Percentiles rank a stretch among this genome's conserved stretches.
Evolutionary conservation across 2,888 invertebrate species (phyloP).

Genomic region (Eulithis prunata): DNA sequence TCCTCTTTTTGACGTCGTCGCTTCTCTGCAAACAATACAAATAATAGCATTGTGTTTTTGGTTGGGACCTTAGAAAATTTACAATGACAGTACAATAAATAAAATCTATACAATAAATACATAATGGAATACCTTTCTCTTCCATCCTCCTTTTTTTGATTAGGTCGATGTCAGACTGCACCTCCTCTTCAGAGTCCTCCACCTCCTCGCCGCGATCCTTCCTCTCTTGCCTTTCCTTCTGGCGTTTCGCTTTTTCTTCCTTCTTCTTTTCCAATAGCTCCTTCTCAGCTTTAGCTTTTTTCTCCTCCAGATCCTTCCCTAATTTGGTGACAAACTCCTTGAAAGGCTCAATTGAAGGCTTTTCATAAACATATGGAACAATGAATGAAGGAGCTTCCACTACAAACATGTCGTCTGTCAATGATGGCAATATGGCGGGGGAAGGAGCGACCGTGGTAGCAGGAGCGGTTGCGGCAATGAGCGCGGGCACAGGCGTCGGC

Average conservation of each 20-base stretch:
- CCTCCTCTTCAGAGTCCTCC: conserved; percentile 55
- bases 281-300: conserved; percentile 83
- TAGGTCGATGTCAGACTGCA: conserved; percentile 56
- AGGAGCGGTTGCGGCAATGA: too few relatives aligned
- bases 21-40: conserved; percentile 50
- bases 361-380: conserved; percentile 96
- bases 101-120: conserved; percentile 8
- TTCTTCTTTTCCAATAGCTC: conserved; percentile 64
- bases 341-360: conserved; percentile 91
- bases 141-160: conserved; percentile 59
- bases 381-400: conserved; percentile 97
- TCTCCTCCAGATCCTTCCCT: conserved; percentile 86
- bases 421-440: conserved; percentile 89
- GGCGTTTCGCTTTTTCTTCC: conserved; percentile 62
- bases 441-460: conserved; percentile 19
- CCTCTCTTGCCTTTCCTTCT: conserved; percentile 55
- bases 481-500: conserved; percentile 26
- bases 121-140: conserved; percentile 52
- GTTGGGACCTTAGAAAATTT: too few relatives aligned
- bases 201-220: conserved; percentile 59
- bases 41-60: background rate
- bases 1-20: conserved; percentile 67
- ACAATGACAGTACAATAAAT: too few relatives aligned
- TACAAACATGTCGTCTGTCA: conserved; percentile 96
- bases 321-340: conserved; percentile 88